Evolutionary conservation across 2,888 invertebrate genomes (phyloP).

Genomic region (Drosophila dives): DNA sequence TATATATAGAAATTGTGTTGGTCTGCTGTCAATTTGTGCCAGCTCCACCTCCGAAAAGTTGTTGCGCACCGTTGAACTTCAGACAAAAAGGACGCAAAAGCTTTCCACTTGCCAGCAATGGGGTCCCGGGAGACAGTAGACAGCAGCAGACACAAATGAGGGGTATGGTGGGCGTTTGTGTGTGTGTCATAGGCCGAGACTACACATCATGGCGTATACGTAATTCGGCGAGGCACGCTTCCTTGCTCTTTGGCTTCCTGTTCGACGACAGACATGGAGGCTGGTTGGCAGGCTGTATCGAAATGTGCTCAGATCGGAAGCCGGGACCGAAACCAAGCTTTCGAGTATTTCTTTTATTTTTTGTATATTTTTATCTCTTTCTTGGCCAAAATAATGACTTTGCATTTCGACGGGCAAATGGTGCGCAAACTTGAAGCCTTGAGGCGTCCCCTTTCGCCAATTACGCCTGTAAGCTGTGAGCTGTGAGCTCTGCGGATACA

Average conservation of each 20-base stretch:
- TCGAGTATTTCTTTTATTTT: constrained; percentile 15
- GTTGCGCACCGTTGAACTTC: constrained; percentile 72
- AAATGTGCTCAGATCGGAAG: constrained; percentile 31
- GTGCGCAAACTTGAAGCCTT: constrained; percentile 57
- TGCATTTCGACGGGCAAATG: constrained; percentile 70
- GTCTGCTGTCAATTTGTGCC: constrained; percentile 54
- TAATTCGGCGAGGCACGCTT: constrained; percentile 40
- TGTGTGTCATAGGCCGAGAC: constrained; percentile 33
- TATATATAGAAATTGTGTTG: constrained; percentile 17
- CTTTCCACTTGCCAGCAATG: constrained; percentile 65
- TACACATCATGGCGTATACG: constrained; percentile 61
- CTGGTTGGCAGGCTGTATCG: constrained; percentile 19
- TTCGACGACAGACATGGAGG: not conserved
- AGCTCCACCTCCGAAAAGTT: constrained; percentile 48
- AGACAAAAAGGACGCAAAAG: constrained; percentile 67
- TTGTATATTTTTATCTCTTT: constrained; percentile 47
- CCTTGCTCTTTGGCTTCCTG: constrained; percentile 5
- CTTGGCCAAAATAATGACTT: constrained; percentile 68
- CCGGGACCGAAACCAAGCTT: constrained; percentile 39
- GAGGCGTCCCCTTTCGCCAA: constrained; percentile 21
- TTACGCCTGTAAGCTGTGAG: constrained; percentile 29
- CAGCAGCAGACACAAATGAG: constrained; percentile 2
- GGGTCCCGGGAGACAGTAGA: constrained; percentile 30
- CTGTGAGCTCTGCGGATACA: constrained; percentile 15
- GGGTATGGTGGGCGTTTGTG: not conserved